These are phyloP conservation scores for Piaya cayana DNA, from an alignment of 2,113 vertebrate species.

Conservation along the genomic window DNA sequence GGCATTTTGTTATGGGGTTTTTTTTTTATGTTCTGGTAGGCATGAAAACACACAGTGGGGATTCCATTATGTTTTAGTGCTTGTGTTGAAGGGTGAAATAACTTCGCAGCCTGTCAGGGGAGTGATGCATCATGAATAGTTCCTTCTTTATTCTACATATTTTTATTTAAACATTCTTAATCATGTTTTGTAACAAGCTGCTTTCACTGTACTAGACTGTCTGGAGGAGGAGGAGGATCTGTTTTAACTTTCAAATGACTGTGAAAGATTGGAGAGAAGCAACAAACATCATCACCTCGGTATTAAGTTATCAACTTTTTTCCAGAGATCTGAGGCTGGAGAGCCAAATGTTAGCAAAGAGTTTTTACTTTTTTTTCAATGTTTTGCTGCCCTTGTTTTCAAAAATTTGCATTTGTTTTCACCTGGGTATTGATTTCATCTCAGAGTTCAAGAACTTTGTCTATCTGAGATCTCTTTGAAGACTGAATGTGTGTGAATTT, in stretches of 20 bases:
- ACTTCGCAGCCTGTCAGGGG: conserved; percentile 34
- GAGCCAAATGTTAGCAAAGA: neutral
- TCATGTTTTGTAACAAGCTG: conserved; percentile 14
- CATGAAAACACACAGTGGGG: conserved; percentile 18
- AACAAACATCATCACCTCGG: conserved; percentile 17
- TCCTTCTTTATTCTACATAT: conserved; percentile 38
- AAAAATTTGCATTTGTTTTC: neutral
- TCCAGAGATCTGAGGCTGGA: neutral
- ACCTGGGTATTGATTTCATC: neutral
- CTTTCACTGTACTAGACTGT: conserved; percentile 25
- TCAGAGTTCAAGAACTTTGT: neutral
- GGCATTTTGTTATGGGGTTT: neutral
- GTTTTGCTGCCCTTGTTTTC: neutral
- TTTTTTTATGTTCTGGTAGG: conserved; percentile 15
- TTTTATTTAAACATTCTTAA: conserved; percentile 29
- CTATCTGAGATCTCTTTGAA: neutral
- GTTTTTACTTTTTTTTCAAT: neutral
- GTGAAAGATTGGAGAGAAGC: conserved; percentile 21
- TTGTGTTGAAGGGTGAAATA: conserved; percentile 45
- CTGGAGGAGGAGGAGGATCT: conserved; percentile 43
- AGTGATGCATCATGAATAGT: conserved; percentile 25
- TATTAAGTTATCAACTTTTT: conserved; percentile 16
- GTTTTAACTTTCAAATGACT: conserved; percentile 50
- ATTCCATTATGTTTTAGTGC: conserved; percentile 1
- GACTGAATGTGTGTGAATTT: neutral